A percentile compares a stretch with the other conserved stretches of the same genome.
Conservation (phyloP, 1,140 invertebrate genomes). For the Pissodes strobi region DNA sequence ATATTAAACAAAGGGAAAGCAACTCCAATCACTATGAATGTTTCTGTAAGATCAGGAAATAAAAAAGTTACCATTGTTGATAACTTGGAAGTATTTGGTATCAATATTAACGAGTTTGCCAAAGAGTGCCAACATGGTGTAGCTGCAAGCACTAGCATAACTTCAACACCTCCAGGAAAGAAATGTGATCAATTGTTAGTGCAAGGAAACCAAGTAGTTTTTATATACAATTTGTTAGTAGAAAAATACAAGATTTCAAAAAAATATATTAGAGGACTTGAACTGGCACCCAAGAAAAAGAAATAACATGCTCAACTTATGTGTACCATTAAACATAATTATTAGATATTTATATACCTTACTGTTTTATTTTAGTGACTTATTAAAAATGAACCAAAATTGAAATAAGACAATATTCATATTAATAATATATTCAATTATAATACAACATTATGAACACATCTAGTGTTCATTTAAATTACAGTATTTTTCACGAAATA, state of each 20-base stretch:
- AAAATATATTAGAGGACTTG: slow-evolving; percentile 67
- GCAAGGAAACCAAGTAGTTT: slow-evolving; percentile 88
- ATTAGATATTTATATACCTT: too few species aligned
- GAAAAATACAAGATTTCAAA: slow-evolving; percentile 70
- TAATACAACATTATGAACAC: slow-evolving; percentile 32
- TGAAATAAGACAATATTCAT: too few species aligned
- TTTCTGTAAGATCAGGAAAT: slow-evolving; percentile 79
- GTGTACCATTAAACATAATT: slow-evolving; percentile 8
- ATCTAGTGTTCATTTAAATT: slow-evolving; percentile 23
- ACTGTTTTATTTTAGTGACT: too few species aligned
- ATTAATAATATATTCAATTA: slow-evolving; percentile 35
- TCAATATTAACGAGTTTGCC: slow-evolving; percentile 77
- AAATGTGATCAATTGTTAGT: slow-evolving; percentile 80
- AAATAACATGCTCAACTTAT: too few species aligned
- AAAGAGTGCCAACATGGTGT: slow-evolving; percentile 82
- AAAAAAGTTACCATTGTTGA: slow-evolving; percentile 91
- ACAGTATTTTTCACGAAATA: slow-evolving; percentile 26
- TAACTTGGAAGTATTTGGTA: slow-evolving; percentile 84
- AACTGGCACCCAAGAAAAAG: slow-evolving; percentile 65
- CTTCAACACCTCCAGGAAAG: slow-evolving; percentile 68
- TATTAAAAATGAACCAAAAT: too few species aligned
- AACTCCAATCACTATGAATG: slow-evolving; percentile 77
- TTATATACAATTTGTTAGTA: slow-evolving; percentile 73
- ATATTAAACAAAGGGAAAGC: slow-evolving; percentile 72
- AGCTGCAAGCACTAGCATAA: slow-evolving; percentile 83